Percentiles rank a stretch among this genome's conserved stretches.
Conservation (phyloP, 2,797 vertebrate genomes). For the Chiroxiphia lanceolata region DNA sequence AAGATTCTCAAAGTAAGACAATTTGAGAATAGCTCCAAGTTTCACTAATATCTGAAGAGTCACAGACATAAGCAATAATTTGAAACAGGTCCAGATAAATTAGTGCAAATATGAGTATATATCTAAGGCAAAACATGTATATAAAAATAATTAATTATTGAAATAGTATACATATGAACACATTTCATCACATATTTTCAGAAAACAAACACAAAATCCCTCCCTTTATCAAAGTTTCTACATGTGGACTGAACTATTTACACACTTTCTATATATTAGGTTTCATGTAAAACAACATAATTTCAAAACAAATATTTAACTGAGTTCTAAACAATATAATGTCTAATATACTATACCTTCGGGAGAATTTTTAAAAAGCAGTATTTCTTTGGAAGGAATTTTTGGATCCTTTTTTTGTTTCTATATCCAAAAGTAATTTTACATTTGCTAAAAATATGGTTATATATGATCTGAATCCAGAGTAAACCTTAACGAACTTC, state of each 20-base stretch:
- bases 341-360: neutral
- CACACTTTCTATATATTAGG: neutral
- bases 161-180: neutral
- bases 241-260: neutral
- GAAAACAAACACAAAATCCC: neutral
- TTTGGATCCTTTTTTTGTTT: neutral
- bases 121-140: neutral
- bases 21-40: neutral
- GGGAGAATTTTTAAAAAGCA: neutral
- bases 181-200: neutral
- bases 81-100: neutral
- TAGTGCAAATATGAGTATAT: neutral
- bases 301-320: neutral
- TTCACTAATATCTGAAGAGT: neutral
- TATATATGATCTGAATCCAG: neutral
- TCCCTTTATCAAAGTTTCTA: neutral
- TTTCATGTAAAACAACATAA: neutral
- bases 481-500: neutral
- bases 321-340: neutral
- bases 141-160: neutral
- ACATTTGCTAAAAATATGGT: neutral
- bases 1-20: neutral
- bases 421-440: neutral
- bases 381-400: neutral
- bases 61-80: neutral